phyloP scores from a whole-genome alignment of 2,888 invertebrate species.

The Drosophila borealis region DNA sequence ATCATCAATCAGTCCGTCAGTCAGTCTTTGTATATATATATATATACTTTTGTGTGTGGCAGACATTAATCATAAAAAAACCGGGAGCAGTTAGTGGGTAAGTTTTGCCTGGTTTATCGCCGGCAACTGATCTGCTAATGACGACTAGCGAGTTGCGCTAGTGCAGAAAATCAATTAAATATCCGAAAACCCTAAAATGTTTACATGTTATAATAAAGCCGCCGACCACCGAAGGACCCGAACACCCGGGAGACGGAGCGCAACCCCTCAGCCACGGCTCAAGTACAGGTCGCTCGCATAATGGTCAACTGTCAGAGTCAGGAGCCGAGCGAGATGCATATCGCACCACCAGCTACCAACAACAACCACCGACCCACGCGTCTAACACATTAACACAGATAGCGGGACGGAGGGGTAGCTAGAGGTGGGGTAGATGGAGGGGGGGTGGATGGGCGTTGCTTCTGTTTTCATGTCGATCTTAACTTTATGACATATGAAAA shows the following conservation, averaged over 20 bases:
- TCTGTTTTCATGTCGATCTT: neutral
- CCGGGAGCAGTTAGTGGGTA: slow-evolving; percentile 10
- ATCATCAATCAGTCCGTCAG: neutral
- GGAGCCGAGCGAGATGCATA: neutral
- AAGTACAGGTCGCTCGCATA: neutral
- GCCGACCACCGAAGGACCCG: slow-evolving; percentile 3
- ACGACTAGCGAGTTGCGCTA: slow-evolving; percentile 22
- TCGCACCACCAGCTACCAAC: neutral
- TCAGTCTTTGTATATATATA: neutral
- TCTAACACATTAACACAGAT: neutral
- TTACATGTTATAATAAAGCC: slow-evolving; percentile 51
- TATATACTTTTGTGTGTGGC: neutral
- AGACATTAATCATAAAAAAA: slow-evolving; percentile 38
- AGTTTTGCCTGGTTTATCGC: slow-evolving; percentile 40
- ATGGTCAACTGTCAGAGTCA: neutral
- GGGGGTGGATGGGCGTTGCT: too few species aligned
- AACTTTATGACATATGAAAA: slow-evolving; percentile 4
- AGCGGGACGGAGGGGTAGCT: too few species aligned
- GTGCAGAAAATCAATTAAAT: slow-evolving; percentile 74
- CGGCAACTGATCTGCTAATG: slow-evolving; percentile 53
- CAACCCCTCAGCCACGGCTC: neutral
- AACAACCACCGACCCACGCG: neutral
- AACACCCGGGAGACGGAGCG: neutral
- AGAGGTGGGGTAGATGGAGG: too few species aligned
- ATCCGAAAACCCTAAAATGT: slow-evolving; percentile 46